Base-by-base conservation (phyloP, 1,140 invertebrate species). In the Pogonomyrmex californicus region DNA sequence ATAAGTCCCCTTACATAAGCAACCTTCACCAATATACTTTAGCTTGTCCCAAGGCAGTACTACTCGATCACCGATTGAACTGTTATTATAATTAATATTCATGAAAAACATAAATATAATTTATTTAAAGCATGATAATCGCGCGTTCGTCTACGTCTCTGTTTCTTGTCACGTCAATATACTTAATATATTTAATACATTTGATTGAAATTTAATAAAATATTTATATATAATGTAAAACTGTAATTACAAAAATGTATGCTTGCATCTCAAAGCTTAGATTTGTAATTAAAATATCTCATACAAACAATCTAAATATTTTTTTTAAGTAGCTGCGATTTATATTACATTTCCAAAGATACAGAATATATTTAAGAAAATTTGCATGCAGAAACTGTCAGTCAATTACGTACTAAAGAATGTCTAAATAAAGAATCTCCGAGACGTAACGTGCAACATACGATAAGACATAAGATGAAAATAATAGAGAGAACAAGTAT, bases 1-100 rank as follows among this genome's bases (percentile, higher is more conserved):
- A 77, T n/a, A 44, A 56, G 7, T 30, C 12, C 12, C 33, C 1
- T 68, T 54, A 79, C n/a, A 38, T 38, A 38, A 70, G 14, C 38
- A 56, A 70, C 51, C 17, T 70, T 70, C 49, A 81, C 49, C 30
- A 70, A 41, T 68, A 79, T 7, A 78, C 9, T 65, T 56, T 56
- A 56, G 12, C 17, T 75, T 38, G 10, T 30, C 36, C 12, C 51
- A 12, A 58, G 9, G 0, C 30, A 66, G 3, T 66, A 38, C 1
- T 23, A 65, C 7, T 36, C 60, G 5, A 51, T 14, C 33, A 51
- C 12, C 44, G 38, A 38, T 6, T 63, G 2, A 77, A 33, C 0
- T 44, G 23, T 23, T 23, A 14, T 44, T 23, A 65, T 7, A 30
- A 76, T 75, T 76, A 6, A 17, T 58, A 30, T 41, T 17, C 9